phyloP scores from a whole-genome alignment of 1,140 invertebrate species.

The Vanessa atalanta region DNA sequence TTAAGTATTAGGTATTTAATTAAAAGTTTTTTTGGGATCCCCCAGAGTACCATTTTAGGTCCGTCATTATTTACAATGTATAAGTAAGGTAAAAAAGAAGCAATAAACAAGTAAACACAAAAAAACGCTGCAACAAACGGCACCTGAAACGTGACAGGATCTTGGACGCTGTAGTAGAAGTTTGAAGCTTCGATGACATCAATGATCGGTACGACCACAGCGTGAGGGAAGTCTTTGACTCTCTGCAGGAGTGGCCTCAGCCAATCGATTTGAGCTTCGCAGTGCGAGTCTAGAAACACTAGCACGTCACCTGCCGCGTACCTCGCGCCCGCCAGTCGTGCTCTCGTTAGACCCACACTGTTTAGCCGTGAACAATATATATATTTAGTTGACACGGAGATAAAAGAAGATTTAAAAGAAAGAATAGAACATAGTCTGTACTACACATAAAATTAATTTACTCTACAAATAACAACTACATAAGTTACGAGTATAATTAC shows the following conservation, averaged over 20 bases:
- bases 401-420: background rate
- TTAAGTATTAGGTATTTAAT: too few species aligned
- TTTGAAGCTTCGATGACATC: conserved; percentile 89
- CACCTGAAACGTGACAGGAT: conserved; percentile 90
- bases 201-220: conserved; percentile 95
- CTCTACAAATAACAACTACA: background rate
- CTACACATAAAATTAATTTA: background rate
- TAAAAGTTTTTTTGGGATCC: background rate
- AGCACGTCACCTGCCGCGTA: conserved; percentile 88
- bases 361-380: conserved; percentile 21
- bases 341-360: conserved; percentile 70
- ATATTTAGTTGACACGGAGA: background rate
- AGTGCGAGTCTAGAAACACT: conserved; percentile 97
- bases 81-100: conserved; percentile 5
- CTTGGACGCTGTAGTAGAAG: conserved; percentile 73
- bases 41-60: conserved; percentile 6
- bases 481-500: background rate
- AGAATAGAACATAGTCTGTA: background rate
- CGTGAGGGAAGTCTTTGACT: conserved; percentile 89
- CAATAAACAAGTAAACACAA: conserved; percentile 2
- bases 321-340: conserved; percentile 85
- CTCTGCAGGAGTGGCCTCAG: conserved; percentile 92
- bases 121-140: conserved; percentile 15
- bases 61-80: conserved; percentile 14
- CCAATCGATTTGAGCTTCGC: conserved; percentile 92